Conservation (phyloP, 2,797 vertebrate species). For the Manis crassicaudata region DNA sequence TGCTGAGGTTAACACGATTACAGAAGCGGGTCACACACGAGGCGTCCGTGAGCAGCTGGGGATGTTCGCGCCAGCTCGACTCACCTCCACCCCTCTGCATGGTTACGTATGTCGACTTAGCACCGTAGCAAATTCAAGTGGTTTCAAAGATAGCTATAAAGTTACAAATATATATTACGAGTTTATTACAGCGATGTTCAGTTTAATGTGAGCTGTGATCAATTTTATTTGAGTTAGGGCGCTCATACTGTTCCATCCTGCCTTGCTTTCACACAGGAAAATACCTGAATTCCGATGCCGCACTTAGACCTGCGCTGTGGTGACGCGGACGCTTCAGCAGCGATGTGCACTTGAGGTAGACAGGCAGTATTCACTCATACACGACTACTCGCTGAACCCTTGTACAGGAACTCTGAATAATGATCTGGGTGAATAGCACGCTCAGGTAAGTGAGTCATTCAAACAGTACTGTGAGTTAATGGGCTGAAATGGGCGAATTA, state of each 20-base stretch:
- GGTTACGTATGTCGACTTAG: slow-evolving; percentile 81
- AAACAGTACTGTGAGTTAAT: background rate
- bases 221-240: slow-evolving; percentile 43
- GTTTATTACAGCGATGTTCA: slow-evolving; percentile 58
- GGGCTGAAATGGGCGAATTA: background rate
- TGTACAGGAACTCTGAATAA: slow-evolving; percentile 53
- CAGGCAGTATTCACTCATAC: slow-evolving; percentile 76
- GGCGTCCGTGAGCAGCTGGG: background rate
- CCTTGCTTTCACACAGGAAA: slow-evolving; percentile 70
- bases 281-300: slow-evolving; percentile 48
- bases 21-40: slow-evolving; percentile 75
- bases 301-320: slow-evolving; percentile 48
- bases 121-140: slow-evolving; percentile 88
- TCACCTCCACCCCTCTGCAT: slow-evolving; percentile 55
- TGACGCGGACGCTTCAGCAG: slow-evolving; percentile 70
- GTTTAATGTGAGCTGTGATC: slow-evolving; percentile 62
- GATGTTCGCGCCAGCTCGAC: slow-evolving; percentile 56
- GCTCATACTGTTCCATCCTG: slow-evolving; percentile 51
- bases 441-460: slow-evolving; percentile 40
- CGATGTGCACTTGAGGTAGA: slow-evolving; percentile 85
- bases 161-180: slow-evolving; percentile 60
- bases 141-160: slow-evolving; percentile 81
- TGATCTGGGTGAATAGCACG: slow-evolving; percentile 59
- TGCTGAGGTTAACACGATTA: slow-evolving; percentile 69
- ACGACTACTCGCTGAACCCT: slow-evolving; percentile 69